Evolutionary conservation across 2,888 invertebrate species (phyloP), one percentile per base, ranked within the genome.

Genomic region (Liopterus haemorrhoidalis): DNA sequence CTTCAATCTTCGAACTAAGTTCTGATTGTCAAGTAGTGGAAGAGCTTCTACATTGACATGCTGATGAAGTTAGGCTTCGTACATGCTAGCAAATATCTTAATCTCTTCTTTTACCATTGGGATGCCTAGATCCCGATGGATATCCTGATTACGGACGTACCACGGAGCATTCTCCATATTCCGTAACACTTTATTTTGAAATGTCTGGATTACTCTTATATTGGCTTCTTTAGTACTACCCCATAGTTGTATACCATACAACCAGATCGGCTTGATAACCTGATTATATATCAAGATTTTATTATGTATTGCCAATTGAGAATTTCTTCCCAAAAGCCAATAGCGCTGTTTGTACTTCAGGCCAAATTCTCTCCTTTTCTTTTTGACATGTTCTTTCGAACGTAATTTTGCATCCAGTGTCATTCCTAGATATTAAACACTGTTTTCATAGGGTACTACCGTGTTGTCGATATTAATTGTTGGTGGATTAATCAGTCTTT

Each of bases 331-430:
- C 12, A 50, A n/a, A 3, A 46, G 48, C 50, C 50, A 50, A 37
- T 42, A 50, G 38, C 32, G n/a, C 19, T 49, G 38, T 31, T 14
- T 46, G 16, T 46, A 42, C 49, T 47, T 51, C 14, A 54, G 20
- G 8, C 41, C 35, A 5, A 54, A 44, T 36, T 54, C 48, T n/a
- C 37, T 43, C 36, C 46, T 41, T 49, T 54, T 54, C 12, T 43
- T 47, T 36, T 45, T 54, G 5, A 54, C 45, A 32, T 56, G 54
- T 12, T 40, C 33, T 40, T 42, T 43, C 51, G 49, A 57, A 25
- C 41, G 46, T 5, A 54, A 38, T 37, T 49, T 49, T 9, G 39
- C 41, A 35, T 51, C 49, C 9, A 49, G 27, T 4, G 45, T 45
- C 30, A 49, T 42, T n/a, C n/a, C n/a, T n/a, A n/a, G n/a, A n/a